These are phyloP conservation scores for Eclectus roratus DNA, from an alignment of 2,113 vertebrate species.

Conservation along the genomic window DNA sequence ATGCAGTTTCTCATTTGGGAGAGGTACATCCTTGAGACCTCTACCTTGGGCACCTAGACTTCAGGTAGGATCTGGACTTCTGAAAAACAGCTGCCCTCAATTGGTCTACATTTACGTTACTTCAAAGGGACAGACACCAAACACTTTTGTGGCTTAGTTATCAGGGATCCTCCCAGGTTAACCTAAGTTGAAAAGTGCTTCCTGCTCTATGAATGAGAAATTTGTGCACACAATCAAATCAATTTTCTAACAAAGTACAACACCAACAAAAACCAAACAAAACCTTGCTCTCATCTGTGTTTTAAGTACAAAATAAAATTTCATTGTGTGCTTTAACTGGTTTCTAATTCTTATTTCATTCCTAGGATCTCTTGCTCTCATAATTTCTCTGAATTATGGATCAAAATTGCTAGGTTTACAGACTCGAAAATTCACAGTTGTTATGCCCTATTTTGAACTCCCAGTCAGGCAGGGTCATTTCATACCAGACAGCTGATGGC, in stretches of 20 bases:
- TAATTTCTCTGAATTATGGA: neutral
- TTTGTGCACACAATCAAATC: neutral
- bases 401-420: neutral
- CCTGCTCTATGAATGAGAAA: neutral
- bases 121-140: neutral
- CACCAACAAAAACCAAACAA: neutral
- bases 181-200: neutral
- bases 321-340: neutral
- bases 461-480: neutral
- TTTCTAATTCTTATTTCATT: neutral
- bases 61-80: neutral
- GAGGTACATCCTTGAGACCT: neutral
- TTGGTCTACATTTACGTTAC: fast-evolving
- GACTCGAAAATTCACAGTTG: neutral
- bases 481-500: neutral
- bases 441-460: neutral
- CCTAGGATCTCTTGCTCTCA: neutral
- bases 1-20: neutral
- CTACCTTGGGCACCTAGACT: neutral
- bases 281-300: neutral
- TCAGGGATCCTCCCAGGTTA: neutral
- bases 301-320: neutral
- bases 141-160: neutral
- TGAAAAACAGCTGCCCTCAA: neutral
- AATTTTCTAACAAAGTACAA: neutral